These are phyloP conservation scores for Ericerus pela DNA, from an alignment of 1,140 invertebrate genomes.

Conservation along the genomic window DNA sequence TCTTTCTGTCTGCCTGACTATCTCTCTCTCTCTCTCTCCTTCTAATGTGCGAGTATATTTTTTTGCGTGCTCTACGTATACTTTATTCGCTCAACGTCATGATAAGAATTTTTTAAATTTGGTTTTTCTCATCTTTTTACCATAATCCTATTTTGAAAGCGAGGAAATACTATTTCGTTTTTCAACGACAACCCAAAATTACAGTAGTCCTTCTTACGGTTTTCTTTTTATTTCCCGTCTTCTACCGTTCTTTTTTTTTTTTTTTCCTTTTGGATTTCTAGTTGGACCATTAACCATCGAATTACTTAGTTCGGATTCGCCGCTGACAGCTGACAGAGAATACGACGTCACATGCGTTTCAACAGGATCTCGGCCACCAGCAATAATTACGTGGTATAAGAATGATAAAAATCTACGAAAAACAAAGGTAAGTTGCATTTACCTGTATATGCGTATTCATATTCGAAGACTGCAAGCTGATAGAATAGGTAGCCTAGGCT, in stretches of 20 bases:
- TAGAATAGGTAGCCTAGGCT: too few species aligned
- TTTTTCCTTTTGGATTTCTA: neutral
- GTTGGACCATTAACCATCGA: slow-evolving; percentile 8
- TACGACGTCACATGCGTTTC: slow-evolving; percentile 71
- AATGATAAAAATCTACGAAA: slow-evolving; percentile 48
- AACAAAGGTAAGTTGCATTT: slow-evolving; percentile 10
- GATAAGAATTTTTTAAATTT: neutral
- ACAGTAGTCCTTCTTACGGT: too few species aligned
- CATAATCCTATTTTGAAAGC: neutral
- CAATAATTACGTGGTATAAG: slow-evolving; percentile 72
- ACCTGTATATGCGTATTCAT: too few species aligned
- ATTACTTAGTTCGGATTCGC: neutral
- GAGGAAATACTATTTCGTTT: neutral
- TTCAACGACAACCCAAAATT: too few species aligned
- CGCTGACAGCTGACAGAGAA: slow-evolving; percentile 45
- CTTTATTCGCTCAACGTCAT: too few species aligned
- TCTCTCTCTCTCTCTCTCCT: too few species aligned
- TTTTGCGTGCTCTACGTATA: too few species aligned
- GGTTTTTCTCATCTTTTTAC: neutral
- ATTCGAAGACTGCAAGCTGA: too few species aligned
- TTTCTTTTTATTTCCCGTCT: neutral
- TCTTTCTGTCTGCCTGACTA: too few species aligned
- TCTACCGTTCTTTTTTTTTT: neutral
- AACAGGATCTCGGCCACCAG: slow-evolving; percentile 61
- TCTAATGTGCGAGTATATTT: too few species aligned